Evolutionary conservation across 1,140 invertebrate species (phyloP).

Genomic region (Neodiprion lecontei): DNA sequence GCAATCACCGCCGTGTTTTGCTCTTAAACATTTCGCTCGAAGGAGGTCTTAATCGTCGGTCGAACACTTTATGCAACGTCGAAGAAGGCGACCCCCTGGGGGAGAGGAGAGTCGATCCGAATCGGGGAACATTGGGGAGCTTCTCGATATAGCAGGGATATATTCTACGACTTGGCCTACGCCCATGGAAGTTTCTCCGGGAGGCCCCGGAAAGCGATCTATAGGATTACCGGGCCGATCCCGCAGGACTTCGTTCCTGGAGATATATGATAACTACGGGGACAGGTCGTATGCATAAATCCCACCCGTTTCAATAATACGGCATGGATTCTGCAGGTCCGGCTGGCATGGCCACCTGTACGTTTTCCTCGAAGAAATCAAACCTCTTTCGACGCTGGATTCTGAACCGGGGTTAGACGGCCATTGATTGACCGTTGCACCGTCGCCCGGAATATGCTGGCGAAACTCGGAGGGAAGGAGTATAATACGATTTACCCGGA

Average conservation of each 20-base stretch:
- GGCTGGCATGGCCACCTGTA: not conserved
- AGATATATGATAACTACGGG: slow-evolving; percentile 7
- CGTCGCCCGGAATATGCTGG: too few relatives aligned
- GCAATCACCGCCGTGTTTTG: too few relatives aligned
- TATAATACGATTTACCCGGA: too few relatives aligned
- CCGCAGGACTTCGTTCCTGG: not conserved
- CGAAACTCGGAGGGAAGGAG: too few relatives aligned
- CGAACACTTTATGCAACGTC: not conserved
- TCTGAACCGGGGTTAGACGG: too few relatives aligned
- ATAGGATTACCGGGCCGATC: slow-evolving; percentile 4
- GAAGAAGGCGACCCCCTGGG: not conserved
- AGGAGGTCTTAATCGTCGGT: not conserved
- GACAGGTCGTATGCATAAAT: not conserved
- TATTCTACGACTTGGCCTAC: not conserved
- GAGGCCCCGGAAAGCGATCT: not conserved
- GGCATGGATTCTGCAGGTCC: not conserved
- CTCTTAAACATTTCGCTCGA: too few relatives aligned
- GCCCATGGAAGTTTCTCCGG: not conserved
- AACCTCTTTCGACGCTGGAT: not conserved
- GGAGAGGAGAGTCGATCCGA: not conserved
- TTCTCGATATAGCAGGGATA: not conserved
- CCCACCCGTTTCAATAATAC: not conserved
- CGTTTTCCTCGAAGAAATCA: not conserved
- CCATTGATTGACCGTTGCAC: too few relatives aligned
- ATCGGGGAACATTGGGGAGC: not conserved